A percentile compares a stretch with the other conserved stretches of the same genome.
Conservation (phyloP, 1,140 invertebrate genomes). For the Latrodectus geometricus region DNA sequence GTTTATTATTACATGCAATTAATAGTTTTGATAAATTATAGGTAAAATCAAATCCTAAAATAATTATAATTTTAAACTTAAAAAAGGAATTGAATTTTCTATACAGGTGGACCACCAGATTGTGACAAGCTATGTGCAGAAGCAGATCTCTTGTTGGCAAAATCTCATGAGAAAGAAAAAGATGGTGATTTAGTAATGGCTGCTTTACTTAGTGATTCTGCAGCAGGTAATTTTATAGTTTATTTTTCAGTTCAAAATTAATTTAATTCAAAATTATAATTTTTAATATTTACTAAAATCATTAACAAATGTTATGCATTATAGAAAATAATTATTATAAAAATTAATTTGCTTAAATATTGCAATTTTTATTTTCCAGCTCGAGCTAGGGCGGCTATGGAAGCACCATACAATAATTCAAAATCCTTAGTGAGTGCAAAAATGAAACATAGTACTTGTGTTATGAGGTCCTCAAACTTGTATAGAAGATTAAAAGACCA, state of each 20-base stretch:
- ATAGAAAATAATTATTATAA: neutral
- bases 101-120: slow-evolving; percentile 68
- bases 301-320: neutral
- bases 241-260: neutral
- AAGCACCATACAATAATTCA: slow-evolving; percentile 90
- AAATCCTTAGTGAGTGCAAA: slow-evolving; percentile 88
- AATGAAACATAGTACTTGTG: slow-evolving; percentile 94
- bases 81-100: neutral
- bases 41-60: too few species aligned
- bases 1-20: too few species aligned
- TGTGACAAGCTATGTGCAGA: slow-evolving; percentile 87
- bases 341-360: slow-evolving; percentile 2
- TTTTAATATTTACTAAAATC: neutral
- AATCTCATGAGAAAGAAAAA: slow-evolving; percentile 83
- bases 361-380: slow-evolving; percentile 63
- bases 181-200: slow-evolving; percentile 80
- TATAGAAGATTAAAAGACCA: slow-evolving; percentile 77
- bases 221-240: slow-evolving; percentile 63
- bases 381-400: slow-evolving; percentile 87
- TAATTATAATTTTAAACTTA: too few species aligned
- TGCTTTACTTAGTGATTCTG: slow-evolving; percentile 66
- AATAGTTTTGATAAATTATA: too few species aligned
- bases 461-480: slow-evolving; percentile 88
- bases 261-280: neutral
- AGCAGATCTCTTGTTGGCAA: slow-evolving; percentile 85